phyloP scores from a whole-genome alignment of 2,113 vertebrate genomes.

The Grammomys surdaster region DNA sequence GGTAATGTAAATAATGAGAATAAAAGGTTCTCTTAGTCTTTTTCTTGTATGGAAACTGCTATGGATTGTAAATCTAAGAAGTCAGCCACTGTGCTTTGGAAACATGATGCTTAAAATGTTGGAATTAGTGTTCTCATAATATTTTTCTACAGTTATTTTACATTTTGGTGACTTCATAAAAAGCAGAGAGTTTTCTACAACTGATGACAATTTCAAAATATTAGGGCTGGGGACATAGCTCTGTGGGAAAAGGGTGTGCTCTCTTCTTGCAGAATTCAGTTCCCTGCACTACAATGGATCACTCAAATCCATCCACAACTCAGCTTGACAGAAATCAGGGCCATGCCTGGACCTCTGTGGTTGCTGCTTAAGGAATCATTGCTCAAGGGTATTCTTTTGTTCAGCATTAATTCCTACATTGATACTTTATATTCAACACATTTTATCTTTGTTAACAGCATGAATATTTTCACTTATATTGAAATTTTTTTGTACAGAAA shows the following conservation, averaged over 20 bases:
- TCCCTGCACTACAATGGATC: background rate
- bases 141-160: background rate
- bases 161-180: background rate
- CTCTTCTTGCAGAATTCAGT: background rate
- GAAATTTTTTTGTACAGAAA: background rate
- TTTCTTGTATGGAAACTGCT: background rate
- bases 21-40: background rate
- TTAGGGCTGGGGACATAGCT: background rate
- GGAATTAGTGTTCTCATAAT: background rate
- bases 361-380: background rate
- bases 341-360: background rate
- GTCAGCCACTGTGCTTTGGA: background rate
- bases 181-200: background rate
- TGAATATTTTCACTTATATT: background rate
- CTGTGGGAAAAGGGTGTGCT: background rate
- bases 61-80: background rate
- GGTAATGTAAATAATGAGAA: background rate
- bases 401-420: slow-evolving; percentile 33
- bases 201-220: background rate
- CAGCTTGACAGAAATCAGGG: background rate
- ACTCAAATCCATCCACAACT: background rate
- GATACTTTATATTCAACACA: slow-evolving; percentile 1
- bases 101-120: background rate
- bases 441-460: background rate
- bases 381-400: slow-evolving; percentile 23